These are phyloP conservation scores for Benthosema pterotum DNA, from an alignment of 2,797 vertebrate genomes.

Conservation along the genomic window DNA sequence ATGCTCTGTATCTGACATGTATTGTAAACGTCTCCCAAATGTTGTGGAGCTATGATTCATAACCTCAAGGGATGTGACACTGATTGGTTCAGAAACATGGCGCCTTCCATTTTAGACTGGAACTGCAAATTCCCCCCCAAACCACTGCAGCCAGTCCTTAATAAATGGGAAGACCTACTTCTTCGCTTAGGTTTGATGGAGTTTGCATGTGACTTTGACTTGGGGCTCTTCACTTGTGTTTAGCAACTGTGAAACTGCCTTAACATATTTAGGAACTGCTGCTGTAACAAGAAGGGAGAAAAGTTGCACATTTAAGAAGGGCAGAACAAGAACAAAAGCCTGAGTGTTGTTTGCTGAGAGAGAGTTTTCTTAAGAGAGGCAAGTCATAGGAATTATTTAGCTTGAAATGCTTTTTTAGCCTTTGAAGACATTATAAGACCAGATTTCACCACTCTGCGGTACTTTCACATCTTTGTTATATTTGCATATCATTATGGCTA, in stretches of 20 bases:
- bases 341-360: conserved; percentile 17
- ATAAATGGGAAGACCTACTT: no score
- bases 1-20: no score
- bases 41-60: no score
- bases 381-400: conserved; percentile 33
- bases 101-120: no score
- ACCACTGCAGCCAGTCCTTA: no score
- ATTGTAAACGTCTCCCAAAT: no score
- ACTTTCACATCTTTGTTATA: conserved; percentile 60
- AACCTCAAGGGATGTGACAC: no score
- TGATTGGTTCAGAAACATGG: no score
- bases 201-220: conserved; percentile 18
- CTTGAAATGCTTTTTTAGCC: conserved; percentile 39
- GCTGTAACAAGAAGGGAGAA: conserved; percentile 8
- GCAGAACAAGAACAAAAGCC: conserved; percentile 14
- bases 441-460: conserved; percentile 45
- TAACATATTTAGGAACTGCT: conserved; percentile 28
- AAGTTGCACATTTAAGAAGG: conserved; percentile 11
- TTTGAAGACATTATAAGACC: conserved; percentile 44
- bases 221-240: conserved; percentile 25
- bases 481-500: conserved; percentile 61
- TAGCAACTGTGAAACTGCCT: conserved; percentile 35
- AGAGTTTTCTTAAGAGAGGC: conserved; percentile 34
- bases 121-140: no score
- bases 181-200: no score